Evolutionary conservation across 2,888 invertebrate species (phyloP).

Genomic region (Tetramorium bicarinatum): DNA sequence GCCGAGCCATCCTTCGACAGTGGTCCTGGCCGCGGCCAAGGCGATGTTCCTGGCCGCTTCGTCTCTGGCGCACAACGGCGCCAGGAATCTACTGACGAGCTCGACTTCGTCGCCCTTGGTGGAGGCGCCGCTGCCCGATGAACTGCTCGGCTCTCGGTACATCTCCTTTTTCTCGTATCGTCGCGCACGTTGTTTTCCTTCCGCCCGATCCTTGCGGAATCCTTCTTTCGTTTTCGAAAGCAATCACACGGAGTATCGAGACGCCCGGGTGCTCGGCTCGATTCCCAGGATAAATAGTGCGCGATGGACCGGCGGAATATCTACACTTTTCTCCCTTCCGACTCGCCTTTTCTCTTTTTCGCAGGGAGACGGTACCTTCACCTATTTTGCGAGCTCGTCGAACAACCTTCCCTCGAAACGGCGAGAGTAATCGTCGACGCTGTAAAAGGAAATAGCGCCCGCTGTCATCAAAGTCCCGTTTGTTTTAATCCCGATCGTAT

Average conservation of each 20-base stretch:
- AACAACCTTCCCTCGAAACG: conserved; percentile 21
- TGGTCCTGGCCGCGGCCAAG: conserved; percentile 87
- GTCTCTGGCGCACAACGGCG: conserved; percentile 87
- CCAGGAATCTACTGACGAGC: conserved; percentile 87
- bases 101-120: conserved; percentile 86
- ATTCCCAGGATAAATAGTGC: conserved; percentile 51
- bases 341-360: conserved; percentile 37
- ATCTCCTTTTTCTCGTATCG: conserved; percentile 68
- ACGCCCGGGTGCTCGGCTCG: conserved; percentile 48
- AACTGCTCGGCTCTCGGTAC: conserved; percentile 80
- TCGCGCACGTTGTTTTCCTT: conserved; percentile 42
- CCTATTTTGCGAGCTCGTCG: conserved; percentile 39
- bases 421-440: conserved; percentile 20
- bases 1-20: conserved; percentile 88
- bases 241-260: conserved; percentile 51
- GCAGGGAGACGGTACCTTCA: neutral
- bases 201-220: conserved; percentile 42
- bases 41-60: conserved; percentile 87
- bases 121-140: conserved; percentile 78
- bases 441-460: conserved; percentile 31
- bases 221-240: conserved; percentile 35
- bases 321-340: conserved; percentile 36
- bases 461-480: conserved; percentile 15
- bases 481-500: conserved; percentile 26
- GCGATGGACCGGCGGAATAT: conserved; percentile 42